Evolutionary conservation across 2,888 invertebrate species (phyloP).

Genomic region (Tanytarsus gracilentus): DNA sequence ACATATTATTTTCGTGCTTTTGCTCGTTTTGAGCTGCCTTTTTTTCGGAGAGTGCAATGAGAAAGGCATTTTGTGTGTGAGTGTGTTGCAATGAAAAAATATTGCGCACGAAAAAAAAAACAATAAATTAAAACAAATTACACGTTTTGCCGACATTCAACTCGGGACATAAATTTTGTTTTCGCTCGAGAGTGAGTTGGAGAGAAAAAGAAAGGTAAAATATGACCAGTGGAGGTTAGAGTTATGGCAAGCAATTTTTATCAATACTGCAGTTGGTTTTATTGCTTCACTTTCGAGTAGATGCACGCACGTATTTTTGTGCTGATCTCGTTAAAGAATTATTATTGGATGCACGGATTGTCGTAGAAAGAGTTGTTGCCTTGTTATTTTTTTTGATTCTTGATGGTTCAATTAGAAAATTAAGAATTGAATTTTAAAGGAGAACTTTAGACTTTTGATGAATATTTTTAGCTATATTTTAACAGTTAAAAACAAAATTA

Average conservation of each 20-base stretch:
- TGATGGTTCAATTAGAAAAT: no score
- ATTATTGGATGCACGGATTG: no score
- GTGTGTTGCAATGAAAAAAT: slow-evolving; percentile 10
- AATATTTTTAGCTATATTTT: no score
- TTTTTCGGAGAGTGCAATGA: not conserved
- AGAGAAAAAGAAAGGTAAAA: not conserved
- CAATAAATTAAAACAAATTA: slow-evolving; percentile 26
- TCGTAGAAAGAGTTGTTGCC: no score
- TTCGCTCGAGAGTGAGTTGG: not conserved
- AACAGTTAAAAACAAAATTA: no score
- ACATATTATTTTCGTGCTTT: not conserved
- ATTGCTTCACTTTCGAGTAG: no score
- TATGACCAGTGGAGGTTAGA: slow-evolving; percentile 11
- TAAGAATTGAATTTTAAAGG: no score
- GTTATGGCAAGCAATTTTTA: slow-evolving; percentile 8
- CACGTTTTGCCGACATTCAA: slow-evolving; percentile 22
- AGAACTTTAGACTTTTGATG: no score
- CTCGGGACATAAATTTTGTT: slow-evolving; percentile 7
- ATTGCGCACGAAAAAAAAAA: slow-evolving; percentile 14
- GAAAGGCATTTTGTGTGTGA: no score
- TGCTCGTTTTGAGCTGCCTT: not conserved
- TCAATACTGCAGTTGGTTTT: not conserved
- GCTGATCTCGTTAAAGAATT: no score
- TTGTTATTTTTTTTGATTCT: no score
- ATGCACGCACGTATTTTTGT: no score